Percentiles rank a stretch among this genome's conserved stretches.
Evolutionary conservation across 1,140 invertebrate species (phyloP).

Genomic region (Nilaparvata lugens): DNA sequence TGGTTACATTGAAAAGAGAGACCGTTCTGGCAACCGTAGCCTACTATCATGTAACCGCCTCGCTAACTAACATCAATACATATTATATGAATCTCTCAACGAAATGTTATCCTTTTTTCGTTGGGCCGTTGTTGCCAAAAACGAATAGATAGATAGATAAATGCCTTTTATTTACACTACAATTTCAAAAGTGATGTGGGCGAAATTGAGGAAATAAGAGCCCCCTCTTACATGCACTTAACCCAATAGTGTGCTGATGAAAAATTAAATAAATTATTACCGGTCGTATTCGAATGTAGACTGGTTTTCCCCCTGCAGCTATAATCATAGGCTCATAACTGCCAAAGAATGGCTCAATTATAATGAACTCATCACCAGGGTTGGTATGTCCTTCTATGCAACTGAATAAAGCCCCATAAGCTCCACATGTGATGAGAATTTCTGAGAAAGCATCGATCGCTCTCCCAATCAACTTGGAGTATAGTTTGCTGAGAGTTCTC

Average conservation of each 20-base stretch:
- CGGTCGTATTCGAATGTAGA: slow-evolving; percentile 79
- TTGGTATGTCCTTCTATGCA: slow-evolving; percentile 77
- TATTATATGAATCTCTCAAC: too few relatives aligned
- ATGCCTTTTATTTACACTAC: too few relatives aligned
- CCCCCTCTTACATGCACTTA: too few relatives aligned
- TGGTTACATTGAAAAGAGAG: too few relatives aligned
- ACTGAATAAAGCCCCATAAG: slow-evolving; percentile 85
- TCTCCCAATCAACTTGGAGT: slow-evolving; percentile 64
- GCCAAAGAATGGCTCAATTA: slow-evolving; percentile 98
- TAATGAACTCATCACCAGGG: slow-evolving; percentile 84
- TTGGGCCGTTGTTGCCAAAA: too few relatives aligned
- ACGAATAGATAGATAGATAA: too few relatives aligned
- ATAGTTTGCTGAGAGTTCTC: slow-evolving; percentile 73
- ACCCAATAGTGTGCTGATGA: too few relatives aligned
- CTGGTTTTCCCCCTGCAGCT: slow-evolving; percentile 75
- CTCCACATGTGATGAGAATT: slow-evolving; percentile 81
- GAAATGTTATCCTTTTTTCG: not conserved
- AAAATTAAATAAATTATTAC: slow-evolving; percentile 39
- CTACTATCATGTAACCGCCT: too few relatives aligned
- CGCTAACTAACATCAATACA: too few relatives aligned
- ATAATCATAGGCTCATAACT: slow-evolving; percentile 94
- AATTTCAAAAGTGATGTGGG: too few relatives aligned
- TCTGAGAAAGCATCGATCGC: slow-evolving; percentile 73
- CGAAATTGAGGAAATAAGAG: too few relatives aligned
- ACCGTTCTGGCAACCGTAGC: too few relatives aligned